Evolutionary conservation across 2,888 invertebrate species (phyloP).

Genomic region (Itoplectis maculator): DNA sequence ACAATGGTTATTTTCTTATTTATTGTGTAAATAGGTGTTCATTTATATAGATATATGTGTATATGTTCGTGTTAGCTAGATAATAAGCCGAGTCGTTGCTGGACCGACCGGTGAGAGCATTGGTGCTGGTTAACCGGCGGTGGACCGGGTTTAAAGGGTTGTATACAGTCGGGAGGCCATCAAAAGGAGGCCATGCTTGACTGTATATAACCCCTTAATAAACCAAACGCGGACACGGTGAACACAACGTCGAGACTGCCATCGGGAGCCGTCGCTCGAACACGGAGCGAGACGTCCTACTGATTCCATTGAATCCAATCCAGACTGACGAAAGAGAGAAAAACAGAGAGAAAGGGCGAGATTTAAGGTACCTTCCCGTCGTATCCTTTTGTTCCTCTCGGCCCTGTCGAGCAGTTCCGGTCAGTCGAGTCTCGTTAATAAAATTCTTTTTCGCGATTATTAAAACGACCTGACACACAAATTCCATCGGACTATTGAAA

Average conservation of each 20-base stretch:
- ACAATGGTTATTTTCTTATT: slow-evolving; percentile 54
- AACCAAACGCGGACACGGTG: slow-evolving; percentile 7
- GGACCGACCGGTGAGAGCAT: not conserved
- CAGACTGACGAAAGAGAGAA: slow-evolving; percentile 27
- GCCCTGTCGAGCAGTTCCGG: not conserved
- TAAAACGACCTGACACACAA: too few relatives aligned
- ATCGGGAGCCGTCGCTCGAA: slow-evolving; percentile 10
- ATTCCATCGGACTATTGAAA: too few relatives aligned
- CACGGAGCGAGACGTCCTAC: not conserved
- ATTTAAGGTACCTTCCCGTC: slow-evolving; percentile 3
- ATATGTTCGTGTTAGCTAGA: slow-evolving; percentile 61
- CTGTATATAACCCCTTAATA: too few relatives aligned
- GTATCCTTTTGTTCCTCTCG: not conserved
- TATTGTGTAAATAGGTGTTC: slow-evolving; percentile 67
- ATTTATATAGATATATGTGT: slow-evolving; percentile 59
- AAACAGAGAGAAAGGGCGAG: not conserved
- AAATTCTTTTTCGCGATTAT: not conserved
- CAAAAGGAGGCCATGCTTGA: too few relatives aligned
- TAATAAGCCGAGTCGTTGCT: slow-evolving; percentile 43
- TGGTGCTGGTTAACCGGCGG: not conserved
- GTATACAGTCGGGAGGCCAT: too few relatives aligned
- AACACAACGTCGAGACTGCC: slow-evolving; percentile 24
- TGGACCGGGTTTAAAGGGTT: too few relatives aligned
- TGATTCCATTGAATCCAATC: slow-evolving; percentile 36
- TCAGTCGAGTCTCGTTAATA: not conserved